Evolutionary conservation across 2,113 vertebrate genomes (phyloP), one percentile per base, ranked within the genome.

Genomic region (Myxocyprinus asiaticus): DNA sequence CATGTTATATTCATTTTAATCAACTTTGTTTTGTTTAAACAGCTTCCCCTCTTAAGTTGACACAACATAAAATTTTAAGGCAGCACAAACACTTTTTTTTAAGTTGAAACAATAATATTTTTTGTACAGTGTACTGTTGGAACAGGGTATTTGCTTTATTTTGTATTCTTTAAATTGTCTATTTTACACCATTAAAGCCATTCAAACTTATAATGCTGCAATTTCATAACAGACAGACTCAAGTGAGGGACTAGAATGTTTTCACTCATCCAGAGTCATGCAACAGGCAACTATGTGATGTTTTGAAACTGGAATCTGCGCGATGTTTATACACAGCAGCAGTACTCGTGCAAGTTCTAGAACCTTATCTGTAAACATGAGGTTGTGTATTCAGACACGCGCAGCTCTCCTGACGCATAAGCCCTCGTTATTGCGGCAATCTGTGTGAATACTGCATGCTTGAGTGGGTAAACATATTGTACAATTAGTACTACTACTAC

Each of bases 291-390:
- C 45, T 63, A 55, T 76, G 50, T 55, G 61, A 76, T 76, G 73
- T 76, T 76, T 65, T 53, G 73, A 76, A 65, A 55, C 48, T n/a
- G 59, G 48, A 65, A 65, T 76, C 61, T 5, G 12, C 61, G 45
- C 11, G 17, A 79, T 72, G 77, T 79, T 72, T 71, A 65, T 72
- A 71, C 59, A 71, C 47, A 72, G 62, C 47, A 72, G 62, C 59
- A 65, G 47, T 48, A 43, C 73, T 65, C 22, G 61, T 65, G 62
- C 59, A 44, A 79, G 77, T 43, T 63, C 47, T 55, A 71, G 44
- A 53, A 42, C 11, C 67, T 79, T 71, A 72, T 72, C 77, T 79
- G 59, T 79, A 79, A 79, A 79, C 67, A 79, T n/a, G 42, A 79
- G 47, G 59, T 53, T 79, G 73, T 76, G 73, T 64, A 76, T 72